These are phyloP conservation scores for Trochalopteron elliotii DNA, from an alignment of 2,113 vertebrate genomes.

Conservation along the genomic window DNA sequence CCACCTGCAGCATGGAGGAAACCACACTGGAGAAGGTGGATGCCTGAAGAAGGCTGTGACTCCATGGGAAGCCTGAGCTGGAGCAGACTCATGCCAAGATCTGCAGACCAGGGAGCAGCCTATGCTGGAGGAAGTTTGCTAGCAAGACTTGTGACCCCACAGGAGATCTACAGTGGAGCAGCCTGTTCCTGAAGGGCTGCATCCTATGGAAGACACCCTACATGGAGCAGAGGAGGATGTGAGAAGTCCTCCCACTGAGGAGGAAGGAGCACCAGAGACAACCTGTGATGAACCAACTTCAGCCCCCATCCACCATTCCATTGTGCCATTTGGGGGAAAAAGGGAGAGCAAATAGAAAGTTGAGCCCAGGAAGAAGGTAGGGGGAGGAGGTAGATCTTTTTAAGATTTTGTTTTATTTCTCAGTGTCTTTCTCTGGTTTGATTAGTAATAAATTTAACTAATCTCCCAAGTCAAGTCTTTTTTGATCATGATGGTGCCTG, in stretches of 20 bases:
- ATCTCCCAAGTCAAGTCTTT: background rate
- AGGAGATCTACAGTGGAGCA: background rate
- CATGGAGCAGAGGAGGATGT: background rate
- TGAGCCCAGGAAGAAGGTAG: too few species aligned
- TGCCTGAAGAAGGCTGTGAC: background rate
- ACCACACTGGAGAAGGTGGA: too few species aligned
- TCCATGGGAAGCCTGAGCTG: background rate
- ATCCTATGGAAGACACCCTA: background rate
- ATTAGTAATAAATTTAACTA: background rate
- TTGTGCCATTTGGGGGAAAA: rapidly evolving
- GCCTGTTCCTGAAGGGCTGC: background rate
- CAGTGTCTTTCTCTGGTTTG: background rate
- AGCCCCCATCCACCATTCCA: too few species aligned
- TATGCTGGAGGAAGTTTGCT: background rate
- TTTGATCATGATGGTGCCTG: rapidly evolving
- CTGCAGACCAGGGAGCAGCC: background rate
- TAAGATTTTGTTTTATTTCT: background rate
- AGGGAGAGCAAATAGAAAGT: background rate
- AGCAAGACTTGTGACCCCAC: background rate
- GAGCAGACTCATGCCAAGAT: background rate
- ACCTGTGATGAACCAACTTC: background rate
- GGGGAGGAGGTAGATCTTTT: rapidly evolving
- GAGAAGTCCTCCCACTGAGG: background rate
- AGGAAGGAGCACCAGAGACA: background rate
- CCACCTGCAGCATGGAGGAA: background rate